Evolutionary conservation across 92 coral and sea anemone genomes (phyloP), one percentile per base, ranked within the genome.

Genomic region (Muricea muricata): DNA sequence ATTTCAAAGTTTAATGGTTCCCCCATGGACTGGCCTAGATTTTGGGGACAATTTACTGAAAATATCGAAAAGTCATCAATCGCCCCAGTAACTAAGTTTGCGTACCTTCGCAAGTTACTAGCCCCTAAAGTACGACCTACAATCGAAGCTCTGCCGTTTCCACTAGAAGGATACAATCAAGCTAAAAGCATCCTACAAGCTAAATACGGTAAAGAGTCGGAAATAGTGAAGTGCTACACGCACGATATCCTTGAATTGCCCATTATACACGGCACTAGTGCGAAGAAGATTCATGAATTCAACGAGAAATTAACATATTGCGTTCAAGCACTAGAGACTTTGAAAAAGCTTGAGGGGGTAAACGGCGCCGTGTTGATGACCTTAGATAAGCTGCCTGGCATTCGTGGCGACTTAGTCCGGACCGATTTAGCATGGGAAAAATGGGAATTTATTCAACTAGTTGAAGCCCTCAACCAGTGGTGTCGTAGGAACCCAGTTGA

Each of bases 301-400:
- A 74, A 33, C 80, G 80, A 74, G 18, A 74, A 74, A 47, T 33
- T 74, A 30, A 47, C 82, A 10, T 76, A 76, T 76, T 76, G 82
- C 82, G 70, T 76, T 2, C 82, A 76, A 50, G 82, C 82, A 6
- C 50, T 76, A n/a, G 15, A 76, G 40, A 76, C 82, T 23, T 20
- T 46, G 37, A 76, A 76, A 17, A 46, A 39, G 58, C 82, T 76
- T 45, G 65, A 76, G 6, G 65, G 58, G 40, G 82, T 76, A 7
- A 52, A 76, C 31, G 82, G 82, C 34, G 65, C 32, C 26, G 82
- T 47, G 60, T 50, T 70, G 24, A 42, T 76, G 80, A 74, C 80
- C 8, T 68, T 74, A 21, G 68, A 74, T 47, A 74, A 74, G 25
- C 17, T 74, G 13, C 80, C 80, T 9, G 12, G 56, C 56, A 48